These are phyloP conservation scores for Helobdella robusta DNA, from an alignment of 2,888 invertebrate species.

Conservation along the genomic window DNA sequence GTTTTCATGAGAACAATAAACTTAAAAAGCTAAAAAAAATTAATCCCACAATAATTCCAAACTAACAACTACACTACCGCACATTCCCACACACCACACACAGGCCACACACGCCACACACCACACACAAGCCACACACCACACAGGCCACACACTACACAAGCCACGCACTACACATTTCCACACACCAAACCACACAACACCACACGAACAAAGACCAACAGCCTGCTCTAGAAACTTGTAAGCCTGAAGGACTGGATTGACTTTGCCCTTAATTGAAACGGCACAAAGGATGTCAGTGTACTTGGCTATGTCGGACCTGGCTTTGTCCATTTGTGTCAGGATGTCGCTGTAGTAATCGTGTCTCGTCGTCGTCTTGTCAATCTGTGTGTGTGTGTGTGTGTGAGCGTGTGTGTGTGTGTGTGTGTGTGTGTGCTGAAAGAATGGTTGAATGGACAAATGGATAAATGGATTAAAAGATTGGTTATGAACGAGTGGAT, in stretches of 20 bases:
- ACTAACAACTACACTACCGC: neutral
- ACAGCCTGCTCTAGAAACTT: constrained; percentile 39
- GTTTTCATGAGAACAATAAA: too few species aligned
- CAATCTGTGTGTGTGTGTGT: too few species aligned
- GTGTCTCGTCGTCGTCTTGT: too few species aligned
- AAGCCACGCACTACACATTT: neutral
- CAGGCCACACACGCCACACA: too few species aligned
- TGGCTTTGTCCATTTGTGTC: constrained; percentile 37
- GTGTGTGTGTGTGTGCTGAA: too few species aligned
- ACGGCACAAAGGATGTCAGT: constrained; percentile 41
- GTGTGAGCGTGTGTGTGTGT: too few species aligned
- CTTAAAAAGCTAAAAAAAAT: too few species aligned
- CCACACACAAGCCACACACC: too few species aligned
- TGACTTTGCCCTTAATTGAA: constrained; percentile 37
- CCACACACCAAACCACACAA: neutral
- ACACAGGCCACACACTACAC: neutral
- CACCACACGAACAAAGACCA: neutral
- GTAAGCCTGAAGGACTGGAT: constrained; percentile 36
- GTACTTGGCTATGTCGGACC: constrained; percentile 33
- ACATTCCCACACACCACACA: neutral
- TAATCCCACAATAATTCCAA: too few species aligned
- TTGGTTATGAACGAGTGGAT: too few species aligned
- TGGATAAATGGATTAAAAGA: too few species aligned
- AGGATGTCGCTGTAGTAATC: constrained; percentile 40
- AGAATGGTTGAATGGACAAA: too few species aligned